These are phyloP conservation scores for Heterodera filipjevi DNA, from an alignment of 2,888 invertebrate genomes.

Conservation along the genomic window DNA sequence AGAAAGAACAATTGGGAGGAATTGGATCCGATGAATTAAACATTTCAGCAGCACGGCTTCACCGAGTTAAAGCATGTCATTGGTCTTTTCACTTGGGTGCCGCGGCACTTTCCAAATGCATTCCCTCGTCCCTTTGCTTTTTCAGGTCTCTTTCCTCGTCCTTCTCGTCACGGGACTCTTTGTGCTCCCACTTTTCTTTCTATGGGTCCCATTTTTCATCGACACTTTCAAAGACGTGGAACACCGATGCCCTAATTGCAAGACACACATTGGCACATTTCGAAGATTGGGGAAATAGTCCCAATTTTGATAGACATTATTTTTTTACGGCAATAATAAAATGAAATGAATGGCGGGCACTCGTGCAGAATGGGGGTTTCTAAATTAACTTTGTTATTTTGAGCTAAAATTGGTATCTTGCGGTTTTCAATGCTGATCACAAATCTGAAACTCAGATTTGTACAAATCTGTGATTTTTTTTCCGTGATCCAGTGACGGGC, in stretches of 20 bases:
- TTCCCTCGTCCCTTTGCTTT: not conserved
- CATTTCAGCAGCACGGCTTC: constrained; percentile 59
- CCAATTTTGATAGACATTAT: not conserved
- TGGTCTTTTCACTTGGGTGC: constrained; percentile 60
- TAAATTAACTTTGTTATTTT: no score
- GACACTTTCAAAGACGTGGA: constrained; percentile 63
- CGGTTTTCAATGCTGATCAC: no score
- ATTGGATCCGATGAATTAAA: no score
- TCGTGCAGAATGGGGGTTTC: no score
- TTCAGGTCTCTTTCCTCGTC: constrained; percentile 55
- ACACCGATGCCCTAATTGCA: constrained; percentile 59
- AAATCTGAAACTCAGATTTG: no score
- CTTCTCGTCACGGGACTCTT: constrained; percentile 57
- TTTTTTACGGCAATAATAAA: not conserved
- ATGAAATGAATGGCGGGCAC: not conserved
- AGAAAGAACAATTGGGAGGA: no score
- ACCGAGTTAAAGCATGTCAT: constrained; percentile 61
- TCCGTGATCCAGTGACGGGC: no score
- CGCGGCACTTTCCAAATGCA: no score
- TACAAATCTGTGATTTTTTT: no score
- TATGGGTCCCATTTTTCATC: constrained; percentile 63
- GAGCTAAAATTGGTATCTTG: no score
- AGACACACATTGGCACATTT: constrained; percentile 61
- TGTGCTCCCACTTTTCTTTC: constrained; percentile 62
- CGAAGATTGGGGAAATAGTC: constrained; percentile 58